Base-by-base conservation (phyloP, 30 jellyfish, hydroid and myxozoan species). In the Thelohanellus kitauei region DNA sequence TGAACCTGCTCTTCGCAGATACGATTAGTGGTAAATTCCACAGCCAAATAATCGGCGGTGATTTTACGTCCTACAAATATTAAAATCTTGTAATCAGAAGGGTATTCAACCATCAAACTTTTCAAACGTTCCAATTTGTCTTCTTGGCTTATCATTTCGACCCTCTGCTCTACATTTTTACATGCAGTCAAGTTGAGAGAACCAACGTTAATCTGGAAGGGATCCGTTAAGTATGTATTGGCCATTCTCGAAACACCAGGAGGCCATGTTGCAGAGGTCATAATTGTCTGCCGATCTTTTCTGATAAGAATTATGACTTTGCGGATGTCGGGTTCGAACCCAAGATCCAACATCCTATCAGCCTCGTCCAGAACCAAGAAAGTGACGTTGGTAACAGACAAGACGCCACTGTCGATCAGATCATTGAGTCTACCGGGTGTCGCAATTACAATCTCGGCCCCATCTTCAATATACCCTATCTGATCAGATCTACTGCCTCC, bases 251-350 rank as follows among this genome's bases (percentile, higher is more conserved):
- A 80, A n/a, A 73, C 92, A 17, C 62, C 84, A 22, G 63, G 55
- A 20, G 92, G 92, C 92, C 92, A 73, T 4, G 92, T 73, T 8
- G 92, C 92, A 25, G 87, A 60, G 12, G 90, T 68, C 90, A 68
- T 68, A 23, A 68, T 60, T 8, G 90, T 68, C 40, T 68, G 90
- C 4, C 90, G 41, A 29, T 68, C 90, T 3, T 86, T 86, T 18
- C 90, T 53, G n/a, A 68, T 68, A 52, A 59, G 86, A 19, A 68
- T 45, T 4, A 68, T 39, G 5, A 68, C 63, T 35, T 68, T 68
- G 41, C 60, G 60, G 1, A 68, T 68, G 32, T 68, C 90, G 15
- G 90, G 86, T 32, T 68, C 90, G 35, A 68, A 68, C 9, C 90
- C 90, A 86, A 68, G 60, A 56, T 68, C 90, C 34, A 68, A 32